A percentile compares a stretch with the other conserved stretches of the same genome.
These are phyloP conservation scores for Electrophaes corylata DNA, from an alignment of 2,888 invertebrate genomes.

Conservation along the genomic window DNA sequence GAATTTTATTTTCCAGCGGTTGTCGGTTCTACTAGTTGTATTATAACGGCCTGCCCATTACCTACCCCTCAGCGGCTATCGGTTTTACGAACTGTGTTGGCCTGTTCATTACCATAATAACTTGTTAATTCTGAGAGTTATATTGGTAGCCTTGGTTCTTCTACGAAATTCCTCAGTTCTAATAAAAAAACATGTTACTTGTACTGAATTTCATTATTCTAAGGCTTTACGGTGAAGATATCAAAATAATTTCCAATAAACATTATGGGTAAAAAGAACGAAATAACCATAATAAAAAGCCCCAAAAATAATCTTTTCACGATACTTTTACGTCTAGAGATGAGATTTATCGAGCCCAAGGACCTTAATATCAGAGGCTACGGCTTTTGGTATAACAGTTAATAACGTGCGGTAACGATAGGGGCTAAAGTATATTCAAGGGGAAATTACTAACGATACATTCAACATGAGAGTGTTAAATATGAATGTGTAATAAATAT, in stretches of 20 bases:
- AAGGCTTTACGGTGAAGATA: neutral
- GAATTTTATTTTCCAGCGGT: too few species aligned
- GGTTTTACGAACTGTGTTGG: too few species aligned
- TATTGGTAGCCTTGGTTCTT: too few species aligned
- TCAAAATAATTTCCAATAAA: slow-evolving; percentile 15
- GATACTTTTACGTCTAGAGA: slow-evolving; percentile 10
- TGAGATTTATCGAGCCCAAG: slow-evolving; percentile 14
- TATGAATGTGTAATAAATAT: too few species aligned
- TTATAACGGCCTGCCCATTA: too few species aligned
- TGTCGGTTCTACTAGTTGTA: too few species aligned
- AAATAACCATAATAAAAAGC: slow-evolving; percentile 13
- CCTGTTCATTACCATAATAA: too few species aligned
- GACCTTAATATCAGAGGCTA: slow-evolving; percentile 11
- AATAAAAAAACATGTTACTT: too few species aligned
- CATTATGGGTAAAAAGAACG: slow-evolving; percentile 8
- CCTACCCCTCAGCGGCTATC: too few species aligned
- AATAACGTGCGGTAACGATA: slow-evolving; percentile 9
- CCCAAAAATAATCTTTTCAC: slow-evolving; percentile 10
- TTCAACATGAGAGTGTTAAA: neutral
- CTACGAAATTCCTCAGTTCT: too few species aligned
- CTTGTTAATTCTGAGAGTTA: too few species aligned
- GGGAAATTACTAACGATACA: neutral
- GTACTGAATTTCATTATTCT: neutral
- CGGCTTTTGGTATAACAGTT: slow-evolving; percentile 18
- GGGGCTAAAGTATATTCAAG: neutral